Percentiles rank a stretch among this genome's conserved stretches.
phyloP scores from a whole-genome alignment of 2,888 invertebrate genomes.

The Cephus sareptanus region DNA sequence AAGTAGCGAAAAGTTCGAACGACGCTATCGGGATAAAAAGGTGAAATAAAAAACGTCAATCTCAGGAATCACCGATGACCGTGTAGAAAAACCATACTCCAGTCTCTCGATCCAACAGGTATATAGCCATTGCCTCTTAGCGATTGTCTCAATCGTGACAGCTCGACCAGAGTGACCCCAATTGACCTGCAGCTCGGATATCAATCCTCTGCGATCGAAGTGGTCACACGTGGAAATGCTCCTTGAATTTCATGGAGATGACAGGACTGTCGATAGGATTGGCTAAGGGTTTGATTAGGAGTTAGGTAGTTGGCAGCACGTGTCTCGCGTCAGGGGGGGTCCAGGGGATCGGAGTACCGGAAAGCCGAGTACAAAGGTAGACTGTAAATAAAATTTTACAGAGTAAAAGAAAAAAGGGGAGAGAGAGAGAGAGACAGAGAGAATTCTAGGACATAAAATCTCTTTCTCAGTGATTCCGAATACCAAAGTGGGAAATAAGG shows the following conservation, averaged over 20 bases:
- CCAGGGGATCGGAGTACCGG: background rate
- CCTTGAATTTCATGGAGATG: background rate
- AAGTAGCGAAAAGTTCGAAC: too few relatives aligned
- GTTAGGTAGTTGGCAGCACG: background rate
- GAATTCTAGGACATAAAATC: constrained; percentile 1
- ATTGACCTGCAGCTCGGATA: background rate
- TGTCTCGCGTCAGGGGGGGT: background rate
- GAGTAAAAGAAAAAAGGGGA: too few relatives aligned
- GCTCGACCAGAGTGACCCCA: background rate
- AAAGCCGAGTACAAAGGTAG: background rate
- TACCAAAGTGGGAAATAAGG: constrained; percentile 20
- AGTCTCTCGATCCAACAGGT: background rate
- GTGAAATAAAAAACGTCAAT: background rate
- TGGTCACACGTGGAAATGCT: background rate
- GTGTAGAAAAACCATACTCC: background rate
- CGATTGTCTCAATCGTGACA: background rate
- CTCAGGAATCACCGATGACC: background rate
- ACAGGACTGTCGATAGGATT: background rate
- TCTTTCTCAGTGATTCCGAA: constrained; percentile 21
- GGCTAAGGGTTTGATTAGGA: background rate
- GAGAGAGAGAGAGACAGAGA: background rate
- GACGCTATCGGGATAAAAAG: background rate
- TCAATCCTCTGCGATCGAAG: background rate
- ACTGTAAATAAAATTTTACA: background rate
- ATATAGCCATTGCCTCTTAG: background rate